These are phyloP conservation scores for Sebastes cheni DNA, from an alignment of 2,797 vertebrate species.

Conservation along the genomic window DNA sequence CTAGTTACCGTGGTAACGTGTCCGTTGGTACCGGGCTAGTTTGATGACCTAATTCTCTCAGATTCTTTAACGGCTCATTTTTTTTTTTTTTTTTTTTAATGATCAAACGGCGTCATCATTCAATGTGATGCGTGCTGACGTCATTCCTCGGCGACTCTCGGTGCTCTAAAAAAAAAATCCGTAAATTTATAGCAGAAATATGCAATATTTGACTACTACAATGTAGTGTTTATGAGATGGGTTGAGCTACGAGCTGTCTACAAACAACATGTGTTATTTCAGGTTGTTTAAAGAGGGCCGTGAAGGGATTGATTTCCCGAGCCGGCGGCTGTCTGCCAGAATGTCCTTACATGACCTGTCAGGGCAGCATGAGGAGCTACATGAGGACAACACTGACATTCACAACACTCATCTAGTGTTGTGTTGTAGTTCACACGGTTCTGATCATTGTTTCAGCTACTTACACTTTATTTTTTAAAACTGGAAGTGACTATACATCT, in stretches of 20 bases:
- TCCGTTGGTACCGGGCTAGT: conserved; percentile 22
- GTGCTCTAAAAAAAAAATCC: neutral
- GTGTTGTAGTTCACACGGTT: neutral
- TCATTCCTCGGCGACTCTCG: conserved; percentile 84
- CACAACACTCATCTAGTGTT: neutral
- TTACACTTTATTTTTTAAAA: too few relatives aligned
- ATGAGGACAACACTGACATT: conserved; percentile 63
- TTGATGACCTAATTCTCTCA: conserved; percentile 74
- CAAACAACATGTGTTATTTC: fast-evolving
- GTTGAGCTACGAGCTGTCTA: fast-evolving
- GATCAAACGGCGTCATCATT: conserved; percentile 84
- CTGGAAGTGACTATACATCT: too few relatives aligned
- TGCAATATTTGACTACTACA: too few relatives aligned
- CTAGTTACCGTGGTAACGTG: neutral
- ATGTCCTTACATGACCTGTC: conserved; percentile 76
- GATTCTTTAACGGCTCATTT: conserved; percentile 80
- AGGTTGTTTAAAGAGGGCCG: neutral
- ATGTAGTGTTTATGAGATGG: fast-evolving
- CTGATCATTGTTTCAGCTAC: neutral
- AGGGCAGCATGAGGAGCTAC: conserved; percentile 49
- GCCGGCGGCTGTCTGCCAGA: conserved; percentile 34
- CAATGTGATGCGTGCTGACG: conserved; percentile 82
- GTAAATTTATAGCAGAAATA: neutral
- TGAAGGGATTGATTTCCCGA: neutral
- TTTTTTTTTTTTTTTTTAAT: conserved; percentile 75